Base-by-base conservation (phyloP, 2,113 vertebrate genomes). In the Oncorhynchus gorbuscha region DNA sequence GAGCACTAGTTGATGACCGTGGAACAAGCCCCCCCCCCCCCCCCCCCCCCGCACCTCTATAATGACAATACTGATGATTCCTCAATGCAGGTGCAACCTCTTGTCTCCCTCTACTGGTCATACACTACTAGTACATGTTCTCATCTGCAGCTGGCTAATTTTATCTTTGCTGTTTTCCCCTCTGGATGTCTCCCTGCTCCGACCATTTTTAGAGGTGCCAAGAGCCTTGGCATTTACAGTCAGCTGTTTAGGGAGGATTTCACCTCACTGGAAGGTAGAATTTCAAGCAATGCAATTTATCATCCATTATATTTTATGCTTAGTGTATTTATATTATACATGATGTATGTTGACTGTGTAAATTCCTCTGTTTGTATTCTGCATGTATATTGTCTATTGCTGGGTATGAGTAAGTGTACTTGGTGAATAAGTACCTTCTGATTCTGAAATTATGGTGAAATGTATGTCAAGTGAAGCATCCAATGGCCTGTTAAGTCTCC, bases 61-160 rank as follows among this genome's bases (percentile, higher is more conserved):
- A 22, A 45, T 1, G 9, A 45, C 39, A 45, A 1, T 45, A 45
- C 39, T 45, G 39, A 11, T 1, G 59, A 22, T 62, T 62, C n/a
- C 59, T 11, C n/a, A 22, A 45, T 45, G 39, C 7, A 22, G 7
- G 9, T 49, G 6, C 22, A 22, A 70, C n/a, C 9, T 51, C 67
- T 4, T 85, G 82, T 74, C 80, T 4, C 84, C 78, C 73, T 71
- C 86, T 84, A 11, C 14, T 84, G 86, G 80, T 64, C 18, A 32
- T 18, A 45, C 0, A 9, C 13, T 32, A 58, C 18, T 32, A 67
- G 13, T 67, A 32, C 26, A 32, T 20, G 67, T 39, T 20, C 59
- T 16, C 59, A 62, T 22, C 16, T 62, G 59, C n/a, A 62, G 59
- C n/a, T 62, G 59, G 59, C 59, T n/a, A 1, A 62, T 62, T 22